Conservation (phyloP, 1,140 invertebrate species). For the Eupeodes corollae region DNA sequence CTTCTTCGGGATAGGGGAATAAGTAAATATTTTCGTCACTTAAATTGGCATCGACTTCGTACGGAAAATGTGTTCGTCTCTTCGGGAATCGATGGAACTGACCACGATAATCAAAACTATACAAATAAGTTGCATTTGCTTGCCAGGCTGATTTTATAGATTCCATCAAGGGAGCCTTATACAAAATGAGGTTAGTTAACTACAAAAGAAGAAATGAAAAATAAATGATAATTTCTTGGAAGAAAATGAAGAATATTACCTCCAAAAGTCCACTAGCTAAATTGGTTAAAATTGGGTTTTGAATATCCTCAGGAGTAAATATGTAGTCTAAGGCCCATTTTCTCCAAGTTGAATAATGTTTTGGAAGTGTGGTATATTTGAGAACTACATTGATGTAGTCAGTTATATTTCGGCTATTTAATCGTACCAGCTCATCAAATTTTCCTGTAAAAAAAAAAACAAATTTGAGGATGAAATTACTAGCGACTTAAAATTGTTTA, state of each 20-base stretch:
- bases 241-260: conserved; percentile 2
- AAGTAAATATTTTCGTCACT: conserved; percentile 34
- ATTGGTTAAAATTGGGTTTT: conserved; percentile 4
- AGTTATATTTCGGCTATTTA: conserved; percentile 22
- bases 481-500: background rate
- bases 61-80: conserved; percentile 21
- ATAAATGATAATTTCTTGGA: background rate
- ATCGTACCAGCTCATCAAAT: conserved; percentile 15
- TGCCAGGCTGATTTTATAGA: conserved; percentile 16
- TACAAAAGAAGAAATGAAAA: background rate
- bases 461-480: background rate
- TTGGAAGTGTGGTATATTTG: conserved; percentile 17
- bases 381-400: conserved; percentile 29
- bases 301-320: conserved; percentile 14
- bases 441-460: conserved; percentile 12
- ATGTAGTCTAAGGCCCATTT: conserved; percentile 24
- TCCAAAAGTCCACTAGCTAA: conserved; percentile 22
- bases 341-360: conserved; percentile 22
- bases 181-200: conserved; percentile 25
- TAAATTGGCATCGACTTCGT: conserved; percentile 26
- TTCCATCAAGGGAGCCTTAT: conserved; percentile 22
- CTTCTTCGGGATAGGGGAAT: conserved; percentile 29
- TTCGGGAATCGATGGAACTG: conserved; percentile 26
- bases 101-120: conserved; percentile 32
- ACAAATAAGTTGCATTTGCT: conserved; percentile 19